Base-by-base conservation (phyloP, 2,113 vertebrate species). In the Phrynosoma blainvillii region DNA sequence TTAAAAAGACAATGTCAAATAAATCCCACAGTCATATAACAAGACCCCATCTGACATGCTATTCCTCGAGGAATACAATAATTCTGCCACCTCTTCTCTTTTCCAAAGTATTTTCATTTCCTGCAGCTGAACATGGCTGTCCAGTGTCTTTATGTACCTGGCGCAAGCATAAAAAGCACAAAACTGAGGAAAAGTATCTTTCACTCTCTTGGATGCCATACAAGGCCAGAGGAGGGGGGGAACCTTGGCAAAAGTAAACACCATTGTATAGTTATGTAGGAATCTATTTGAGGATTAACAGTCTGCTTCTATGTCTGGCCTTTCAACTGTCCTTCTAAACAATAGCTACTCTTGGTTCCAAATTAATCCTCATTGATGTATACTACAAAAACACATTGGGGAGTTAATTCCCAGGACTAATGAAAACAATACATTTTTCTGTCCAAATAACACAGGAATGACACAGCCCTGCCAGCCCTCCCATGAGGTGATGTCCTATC, bases 391-490 rank as follows among this genome's bases (percentile, higher is more conserved):
- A 87, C 2, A 23, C 52, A 59, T 89, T 89, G 68, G 89, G 12
- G 87, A 89, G 52, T 89, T 62, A 90, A 92, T 91, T 94, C 93
- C 90, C 91, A 91, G 90, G 89, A 87, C 71, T 89, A 91, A 16
- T 66, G 86, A 87, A 94, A 94, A 95, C 92, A 96, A 95, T 93
- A 75, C 0, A 0, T 91, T 85, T 90, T 90, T 79, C 93, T 93
- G 91, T 92, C 86, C 89, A 90, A 95, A 93, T 47, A 88, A 85
- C 84, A 88, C 89, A 90, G 10, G 4, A 91, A 89, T 14, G 32
- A 89, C 93, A 74, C 12, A 7, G 80, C 79, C 90, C 88, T 89
- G 92, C 88, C 32, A 90, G 73, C 77, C 85, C 42, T 42, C 79
- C 90, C 86, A 88, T 88, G 91, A 95, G 93, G 87, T 89, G 79